These are phyloP conservation scores for Spermophilus dauricus DNA, from an alignment of 2,113 vertebrate species.

Conservation along the genomic window DNA sequence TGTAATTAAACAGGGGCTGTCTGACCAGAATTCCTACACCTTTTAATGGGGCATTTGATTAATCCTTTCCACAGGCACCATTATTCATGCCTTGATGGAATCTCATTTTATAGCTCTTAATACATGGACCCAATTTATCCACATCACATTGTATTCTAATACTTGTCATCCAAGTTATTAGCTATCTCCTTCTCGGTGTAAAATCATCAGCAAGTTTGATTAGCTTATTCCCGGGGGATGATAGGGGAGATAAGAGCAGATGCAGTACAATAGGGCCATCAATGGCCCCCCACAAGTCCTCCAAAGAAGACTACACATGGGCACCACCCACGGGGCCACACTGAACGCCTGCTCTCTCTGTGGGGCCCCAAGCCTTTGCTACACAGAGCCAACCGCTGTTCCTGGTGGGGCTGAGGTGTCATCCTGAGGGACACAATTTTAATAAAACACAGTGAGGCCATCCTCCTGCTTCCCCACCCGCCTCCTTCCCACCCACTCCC, in stretches of 20 bases:
- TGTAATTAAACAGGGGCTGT: constrained; percentile 79
- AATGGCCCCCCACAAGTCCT: not conserved
- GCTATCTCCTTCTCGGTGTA: constrained; percentile 80
- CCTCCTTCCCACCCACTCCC: not conserved
- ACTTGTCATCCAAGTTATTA: constrained; percentile 83
- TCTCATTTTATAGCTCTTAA: constrained; percentile 80
- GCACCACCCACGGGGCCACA: not conserved
- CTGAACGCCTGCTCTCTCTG: not conserved
- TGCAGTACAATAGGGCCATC: constrained; percentile 24
- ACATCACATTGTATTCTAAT: constrained; percentile 84
- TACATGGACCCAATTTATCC: constrained; percentile 82
- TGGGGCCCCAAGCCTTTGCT: not conserved
- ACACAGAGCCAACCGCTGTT: not conserved
- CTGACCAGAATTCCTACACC: constrained; percentile 75
- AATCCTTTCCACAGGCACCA: constrained; percentile 79
- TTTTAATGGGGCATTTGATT: constrained; percentile 77
- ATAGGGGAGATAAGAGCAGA: constrained; percentile 56
- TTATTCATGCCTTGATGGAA: constrained; percentile 69
- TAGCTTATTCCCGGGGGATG: constrained; percentile 70
- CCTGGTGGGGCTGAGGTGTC: not conserved
- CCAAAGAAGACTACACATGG: not conserved
- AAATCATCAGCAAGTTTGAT: constrained; percentile 82
- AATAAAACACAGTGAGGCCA: not conserved
- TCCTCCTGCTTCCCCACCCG: not conserved
- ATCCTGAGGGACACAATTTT: not conserved